These are phyloP conservation scores for Orientallactaga bullata DNA, from an alignment of 2,113 vertebrate species.

Conservation along the genomic window DNA sequence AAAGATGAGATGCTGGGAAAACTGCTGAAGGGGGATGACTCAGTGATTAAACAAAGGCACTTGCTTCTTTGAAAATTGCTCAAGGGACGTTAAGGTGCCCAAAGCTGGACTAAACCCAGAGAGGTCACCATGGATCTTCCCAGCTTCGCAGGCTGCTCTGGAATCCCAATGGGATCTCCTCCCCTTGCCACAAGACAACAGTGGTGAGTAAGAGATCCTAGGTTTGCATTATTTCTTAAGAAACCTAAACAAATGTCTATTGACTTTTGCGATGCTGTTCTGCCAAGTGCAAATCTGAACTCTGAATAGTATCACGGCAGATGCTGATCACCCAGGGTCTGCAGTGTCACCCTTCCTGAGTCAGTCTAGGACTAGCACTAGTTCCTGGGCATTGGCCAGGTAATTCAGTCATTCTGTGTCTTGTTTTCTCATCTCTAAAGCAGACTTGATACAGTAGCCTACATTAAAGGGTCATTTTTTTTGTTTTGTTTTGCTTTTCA, in stretches of 20 bases:
- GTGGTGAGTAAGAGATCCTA: not conserved
- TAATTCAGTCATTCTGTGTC: not conserved
- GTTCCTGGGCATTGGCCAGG: not conserved
- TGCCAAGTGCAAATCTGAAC: not conserved
- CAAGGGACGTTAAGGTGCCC: too few species aligned
- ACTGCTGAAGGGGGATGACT: not conserved
- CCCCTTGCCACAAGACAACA: too few species aligned
- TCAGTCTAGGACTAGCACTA: not conserved
- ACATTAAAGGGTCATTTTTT: not conserved
- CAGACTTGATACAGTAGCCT: not conserved
- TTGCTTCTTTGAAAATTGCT: too few species aligned
- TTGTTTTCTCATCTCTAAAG: conserved; percentile 1
- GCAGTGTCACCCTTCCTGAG: not conserved
- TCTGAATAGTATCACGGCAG: not conserved
- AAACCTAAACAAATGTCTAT: not conserved
- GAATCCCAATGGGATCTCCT: not conserved
- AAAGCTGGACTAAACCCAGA: not conserved
- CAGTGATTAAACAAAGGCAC: too few species aligned
- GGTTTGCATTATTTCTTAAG: too few species aligned
- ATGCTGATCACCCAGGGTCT: not conserved
- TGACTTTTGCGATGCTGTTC: too few species aligned
- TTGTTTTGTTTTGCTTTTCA: too few species aligned
- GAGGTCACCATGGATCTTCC: not conserved
- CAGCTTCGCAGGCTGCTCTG: not conserved
- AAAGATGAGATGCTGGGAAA: not conserved